Evolutionary conservation across 2,113 vertebrate genomes (phyloP).

Genomic region (Bujurquina vittata): DNA sequence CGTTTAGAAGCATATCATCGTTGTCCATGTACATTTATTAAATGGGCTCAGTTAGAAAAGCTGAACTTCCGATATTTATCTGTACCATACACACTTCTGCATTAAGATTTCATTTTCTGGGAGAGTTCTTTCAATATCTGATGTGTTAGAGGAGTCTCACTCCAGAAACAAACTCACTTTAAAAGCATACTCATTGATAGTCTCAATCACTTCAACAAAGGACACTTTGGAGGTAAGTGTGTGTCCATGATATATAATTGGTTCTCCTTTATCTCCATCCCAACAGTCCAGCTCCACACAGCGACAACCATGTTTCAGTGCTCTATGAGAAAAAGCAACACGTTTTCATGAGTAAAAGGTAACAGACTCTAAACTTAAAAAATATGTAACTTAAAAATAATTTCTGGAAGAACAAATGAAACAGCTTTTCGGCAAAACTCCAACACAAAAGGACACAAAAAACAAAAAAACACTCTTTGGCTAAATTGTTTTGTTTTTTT

Average conservation of each 20-base stretch:
- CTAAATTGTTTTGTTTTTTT: not conserved
- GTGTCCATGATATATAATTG: slow-evolving; percentile 92
- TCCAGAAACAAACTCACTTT: slow-evolving; percentile 74
- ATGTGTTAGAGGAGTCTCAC: not conserved
- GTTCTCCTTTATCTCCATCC: slow-evolving; percentile 92
- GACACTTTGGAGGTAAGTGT: slow-evolving; percentile 95
- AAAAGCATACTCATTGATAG: slow-evolving; percentile 90
- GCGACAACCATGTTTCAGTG: slow-evolving; percentile 89
- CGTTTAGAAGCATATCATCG: not conserved
- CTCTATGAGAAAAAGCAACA: slow-evolving; percentile 73
- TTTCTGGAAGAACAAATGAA: not conserved
- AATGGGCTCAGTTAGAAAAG: not conserved
- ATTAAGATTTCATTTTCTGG: not conserved
- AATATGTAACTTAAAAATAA: not conserved
- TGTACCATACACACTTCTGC: not conserved
- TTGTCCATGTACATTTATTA: not conserved
- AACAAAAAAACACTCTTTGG: not conserved
- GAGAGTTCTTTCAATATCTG: too few relatives aligned
- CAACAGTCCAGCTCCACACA: slow-evolving; percentile 98
- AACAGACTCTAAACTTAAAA: not conserved
- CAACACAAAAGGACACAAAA: not conserved
- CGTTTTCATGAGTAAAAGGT: not conserved
- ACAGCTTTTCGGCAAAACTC: not conserved
- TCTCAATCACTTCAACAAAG: slow-evolving; percentile 89
- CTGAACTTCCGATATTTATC: too few relatives aligned